A percentile compares a stretch with the other conserved stretches of the same genome.
phyloP scores from a whole-genome alignment of 2,888 invertebrate genomes.

The Orthosia gracilis region DNA sequence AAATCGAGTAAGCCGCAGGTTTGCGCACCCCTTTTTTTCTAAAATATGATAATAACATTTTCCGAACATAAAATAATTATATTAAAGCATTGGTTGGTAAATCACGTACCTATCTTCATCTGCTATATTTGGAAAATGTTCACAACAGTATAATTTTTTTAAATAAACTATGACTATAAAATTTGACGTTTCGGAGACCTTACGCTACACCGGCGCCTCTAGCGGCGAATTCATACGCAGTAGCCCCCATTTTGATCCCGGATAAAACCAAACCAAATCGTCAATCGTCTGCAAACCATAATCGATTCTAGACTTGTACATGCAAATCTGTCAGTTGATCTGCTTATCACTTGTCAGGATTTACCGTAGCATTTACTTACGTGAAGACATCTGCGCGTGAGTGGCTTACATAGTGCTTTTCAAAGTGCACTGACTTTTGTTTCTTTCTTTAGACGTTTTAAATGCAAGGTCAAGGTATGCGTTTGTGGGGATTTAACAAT shows the following conservation, averaged over 20 bases:
- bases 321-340: conserved; percentile 56
- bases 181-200: no score
- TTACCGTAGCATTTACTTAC: conserved; percentile 57
- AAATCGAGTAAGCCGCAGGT: no score
- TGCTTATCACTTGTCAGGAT: conserved; percentile 54
- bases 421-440: conserved; percentile 62
- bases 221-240: no score
- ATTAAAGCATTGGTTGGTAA: no score
- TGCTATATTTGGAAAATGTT: no score
- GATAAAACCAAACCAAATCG: conserved; percentile 4
- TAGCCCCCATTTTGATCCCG: neutral
- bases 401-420: conserved; percentile 37
- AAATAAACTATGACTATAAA: no score
- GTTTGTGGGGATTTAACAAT: neutral
- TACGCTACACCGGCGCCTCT: no score
- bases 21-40: no score
- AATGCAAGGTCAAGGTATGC: conserved; percentile 53
- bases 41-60: no score
- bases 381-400: conserved; percentile 57
- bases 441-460: conserved; percentile 26
- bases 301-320: conserved; percentile 53
- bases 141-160: no score
- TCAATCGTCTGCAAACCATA: conserved; percentile 20
- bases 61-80: no score
- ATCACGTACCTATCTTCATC: no score